A percentile compares a stretch with the other conserved stretches of the same genome.
These are phyloP conservation scores for Hydrotaea cyrtoneurina DNA, from an alignment of 2,888 invertebrate species.

Conservation along the genomic window DNA sequence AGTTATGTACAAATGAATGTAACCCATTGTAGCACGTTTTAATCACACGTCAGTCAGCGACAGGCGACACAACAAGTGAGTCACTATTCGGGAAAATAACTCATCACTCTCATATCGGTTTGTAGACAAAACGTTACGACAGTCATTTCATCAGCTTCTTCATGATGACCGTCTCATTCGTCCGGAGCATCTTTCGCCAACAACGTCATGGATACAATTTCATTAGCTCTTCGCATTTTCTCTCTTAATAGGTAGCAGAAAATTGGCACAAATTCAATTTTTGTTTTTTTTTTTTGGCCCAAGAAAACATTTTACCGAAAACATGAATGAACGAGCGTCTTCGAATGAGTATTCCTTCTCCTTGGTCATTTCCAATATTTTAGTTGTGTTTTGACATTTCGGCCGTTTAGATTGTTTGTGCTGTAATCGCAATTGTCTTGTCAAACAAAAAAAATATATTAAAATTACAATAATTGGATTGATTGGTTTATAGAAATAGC, in stretches of 20 bases:
- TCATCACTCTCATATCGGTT: background rate
- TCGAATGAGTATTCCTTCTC: background rate
- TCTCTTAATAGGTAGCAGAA: background rate
- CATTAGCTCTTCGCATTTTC: background rate
- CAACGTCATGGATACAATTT: conserved; percentile 47
- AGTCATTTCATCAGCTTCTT: background rate
- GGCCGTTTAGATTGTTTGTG: conserved; percentile 5
- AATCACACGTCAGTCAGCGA: conserved; percentile 3
- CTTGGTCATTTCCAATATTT: conserved; percentile 13
- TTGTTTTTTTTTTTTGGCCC: too few relatives aligned
- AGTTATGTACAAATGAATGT: too few relatives aligned
- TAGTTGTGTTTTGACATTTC: conserved; percentile 44
- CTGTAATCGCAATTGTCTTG: background rate
- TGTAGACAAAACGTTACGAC: background rate
- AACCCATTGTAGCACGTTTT: background rate
- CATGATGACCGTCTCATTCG: background rate
- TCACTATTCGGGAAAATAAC: background rate
- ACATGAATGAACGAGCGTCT: conserved; percentile 50
- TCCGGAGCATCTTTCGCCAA: background rate
- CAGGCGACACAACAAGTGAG: conserved; percentile 46
- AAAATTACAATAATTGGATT: too few relatives aligned
- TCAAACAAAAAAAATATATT: too few relatives aligned
- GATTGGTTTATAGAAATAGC: too few relatives aligned
- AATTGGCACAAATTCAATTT: conserved; percentile 65
- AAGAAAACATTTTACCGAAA: conserved; percentile 22